A percentile compares a stretch with the other conserved stretches of the same genome.
These are phyloP conservation scores for Palythoa caribaeorum DNA, from an alignment of 92 coral and sea anemone species.

Conservation along the genomic window DNA sequence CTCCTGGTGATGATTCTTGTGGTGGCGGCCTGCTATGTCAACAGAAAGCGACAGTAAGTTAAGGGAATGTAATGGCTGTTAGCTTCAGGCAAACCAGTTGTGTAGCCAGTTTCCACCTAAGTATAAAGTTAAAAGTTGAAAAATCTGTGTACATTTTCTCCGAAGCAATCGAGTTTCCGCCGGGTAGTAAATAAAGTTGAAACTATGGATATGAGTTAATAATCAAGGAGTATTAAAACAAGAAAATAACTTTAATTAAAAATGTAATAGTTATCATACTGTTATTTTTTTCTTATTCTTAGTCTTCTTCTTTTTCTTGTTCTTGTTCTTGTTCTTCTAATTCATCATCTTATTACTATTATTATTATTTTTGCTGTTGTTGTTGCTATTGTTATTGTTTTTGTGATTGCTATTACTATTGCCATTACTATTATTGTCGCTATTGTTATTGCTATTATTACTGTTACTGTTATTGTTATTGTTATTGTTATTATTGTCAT, in stretches of 20 bases:
- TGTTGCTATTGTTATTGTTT: neutral
- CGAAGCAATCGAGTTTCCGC: no score
- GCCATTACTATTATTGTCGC: neutral
- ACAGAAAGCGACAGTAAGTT: neutral
- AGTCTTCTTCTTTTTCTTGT: neutral
- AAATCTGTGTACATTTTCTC: no score
- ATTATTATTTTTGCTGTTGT: neutral
- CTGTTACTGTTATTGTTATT: neutral
- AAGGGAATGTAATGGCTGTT: neutral
- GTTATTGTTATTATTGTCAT: neutral
- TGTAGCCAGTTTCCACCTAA: no score
- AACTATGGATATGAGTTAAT: no score
- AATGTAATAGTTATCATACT: neutral
- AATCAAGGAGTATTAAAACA: neutral
- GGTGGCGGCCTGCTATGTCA: neutral
- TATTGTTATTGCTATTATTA: neutral
- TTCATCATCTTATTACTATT: neutral
- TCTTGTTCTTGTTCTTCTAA: no score
- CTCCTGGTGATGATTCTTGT: neutral
- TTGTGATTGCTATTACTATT: neutral
- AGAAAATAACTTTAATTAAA: neutral
- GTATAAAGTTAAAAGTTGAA: no score
- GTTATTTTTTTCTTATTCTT: neutral
- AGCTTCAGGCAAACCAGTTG: no score
- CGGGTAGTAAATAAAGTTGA: no score